These are phyloP conservation scores for Vulpes ferrilata DNA, from an alignment of 2,113 vertebrate species.

Conservation along the genomic window DNA sequence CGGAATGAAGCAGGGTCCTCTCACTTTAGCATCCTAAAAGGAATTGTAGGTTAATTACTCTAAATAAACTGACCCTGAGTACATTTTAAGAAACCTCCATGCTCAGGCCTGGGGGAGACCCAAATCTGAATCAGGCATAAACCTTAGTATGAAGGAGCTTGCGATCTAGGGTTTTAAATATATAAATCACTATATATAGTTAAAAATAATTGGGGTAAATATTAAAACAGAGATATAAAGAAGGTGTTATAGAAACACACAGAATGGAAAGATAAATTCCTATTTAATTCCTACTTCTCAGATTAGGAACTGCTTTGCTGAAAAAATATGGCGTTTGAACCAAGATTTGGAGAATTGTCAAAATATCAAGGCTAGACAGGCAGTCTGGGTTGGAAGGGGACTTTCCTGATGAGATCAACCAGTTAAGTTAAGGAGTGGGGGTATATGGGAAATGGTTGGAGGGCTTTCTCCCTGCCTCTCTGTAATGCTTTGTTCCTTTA, in stretches of 20 bases:
- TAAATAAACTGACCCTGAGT: background rate
- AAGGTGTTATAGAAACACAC: background rate
- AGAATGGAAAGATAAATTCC: background rate
- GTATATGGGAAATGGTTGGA: background rate
- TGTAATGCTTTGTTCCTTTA: background rate
- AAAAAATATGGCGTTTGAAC: slow-evolving; percentile 26
- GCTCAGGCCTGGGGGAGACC: background rate
- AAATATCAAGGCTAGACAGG: background rate
- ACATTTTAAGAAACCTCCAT: slow-evolving; percentile 26
- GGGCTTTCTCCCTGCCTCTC: background rate
- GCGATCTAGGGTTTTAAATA: background rate
- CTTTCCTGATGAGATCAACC: background rate
- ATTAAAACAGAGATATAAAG: slow-evolving; percentile 48
- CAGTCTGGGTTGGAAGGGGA: background rate
- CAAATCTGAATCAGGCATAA: background rate
- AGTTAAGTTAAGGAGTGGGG: background rate
- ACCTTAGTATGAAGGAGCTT: background rate
- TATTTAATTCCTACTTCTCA: background rate
- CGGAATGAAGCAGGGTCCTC: background rate
- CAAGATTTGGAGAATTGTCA: background rate
- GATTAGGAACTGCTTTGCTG: background rate
- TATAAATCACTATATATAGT: background rate
- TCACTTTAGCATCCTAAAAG: background rate
- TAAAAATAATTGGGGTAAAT: background rate
- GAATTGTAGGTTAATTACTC: background rate